Percentiles rank a stretch among this genome's conserved stretches.
These are phyloP conservation scores for Drosophila nigromelanica DNA, from an alignment of 1,140 invertebrate species.

Conservation along the genomic window DNA sequence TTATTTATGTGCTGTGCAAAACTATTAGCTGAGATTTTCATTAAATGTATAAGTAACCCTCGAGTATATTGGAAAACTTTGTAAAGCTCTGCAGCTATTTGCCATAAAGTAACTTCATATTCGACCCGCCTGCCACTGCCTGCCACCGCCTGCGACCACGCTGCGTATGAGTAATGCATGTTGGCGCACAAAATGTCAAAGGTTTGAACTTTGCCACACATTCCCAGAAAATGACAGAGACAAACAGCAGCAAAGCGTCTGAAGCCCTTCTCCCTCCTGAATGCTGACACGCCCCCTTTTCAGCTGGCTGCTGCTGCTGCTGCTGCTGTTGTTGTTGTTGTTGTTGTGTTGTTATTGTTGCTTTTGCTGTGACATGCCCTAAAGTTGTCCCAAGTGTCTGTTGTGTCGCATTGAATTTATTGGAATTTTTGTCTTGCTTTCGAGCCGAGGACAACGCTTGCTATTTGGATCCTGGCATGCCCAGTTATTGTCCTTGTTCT, in stretches of 20 bases:
- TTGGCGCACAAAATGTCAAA: slow-evolving; percentile 72
- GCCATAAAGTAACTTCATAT: slow-evolving; percentile 62
- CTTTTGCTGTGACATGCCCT: slow-evolving; percentile 70
- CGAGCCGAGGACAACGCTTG: slow-evolving; percentile 37
- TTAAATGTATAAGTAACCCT: slow-evolving; percentile 69
- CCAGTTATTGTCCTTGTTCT: slow-evolving; percentile 28
- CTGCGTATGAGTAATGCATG: slow-evolving; percentile 80
- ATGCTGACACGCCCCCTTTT: slow-evolving; percentile 20
- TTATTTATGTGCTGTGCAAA: slow-evolving; percentile 69
- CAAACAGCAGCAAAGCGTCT: slow-evolving; percentile 20
- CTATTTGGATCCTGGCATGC: slow-evolving; percentile 28
- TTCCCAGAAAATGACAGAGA: slow-evolving; percentile 62
- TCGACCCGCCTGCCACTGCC: slow-evolving; percentile 5
- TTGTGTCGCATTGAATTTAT: slow-evolving; percentile 82
- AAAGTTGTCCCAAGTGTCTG: slow-evolving; percentile 80
- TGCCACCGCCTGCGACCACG: slow-evolving; percentile 24
- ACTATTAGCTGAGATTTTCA: slow-evolving; percentile 78
- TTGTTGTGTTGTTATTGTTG: slow-evolving; percentile 23
- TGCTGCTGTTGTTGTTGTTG: slow-evolving; percentile 58
- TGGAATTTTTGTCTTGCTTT: slow-evolving; percentile 76
- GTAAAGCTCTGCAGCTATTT: slow-evolving; percentile 41
- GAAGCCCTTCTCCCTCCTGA: background rate
- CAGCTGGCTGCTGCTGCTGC: slow-evolving; percentile 48
- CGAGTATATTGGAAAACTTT: slow-evolving; percentile 67
- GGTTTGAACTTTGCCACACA: slow-evolving; percentile 79